A percentile compares a stretch with the other conserved stretches of the same genome.
Conservation (phyloP, 2,797 vertebrate genomes). For the Karalla daura region DNA sequence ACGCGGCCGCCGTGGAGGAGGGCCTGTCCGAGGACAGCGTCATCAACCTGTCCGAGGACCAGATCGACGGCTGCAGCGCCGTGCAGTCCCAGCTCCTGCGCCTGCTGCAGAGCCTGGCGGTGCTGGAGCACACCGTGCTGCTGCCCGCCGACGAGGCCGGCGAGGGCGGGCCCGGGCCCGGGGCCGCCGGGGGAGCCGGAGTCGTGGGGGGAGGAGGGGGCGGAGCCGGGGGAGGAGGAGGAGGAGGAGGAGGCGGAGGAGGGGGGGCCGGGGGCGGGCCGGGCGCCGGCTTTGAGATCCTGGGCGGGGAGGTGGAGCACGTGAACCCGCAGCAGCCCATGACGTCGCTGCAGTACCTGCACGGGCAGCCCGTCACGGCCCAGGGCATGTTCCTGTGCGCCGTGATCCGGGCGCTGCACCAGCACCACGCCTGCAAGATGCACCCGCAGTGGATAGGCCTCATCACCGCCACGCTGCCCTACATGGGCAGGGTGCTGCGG, state of each 20-base stretch:
- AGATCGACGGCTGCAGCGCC: slow-evolving; percentile 93
- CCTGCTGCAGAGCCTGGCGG: slow-evolving; percentile 93
- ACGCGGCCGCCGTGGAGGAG: slow-evolving; percentile 90
- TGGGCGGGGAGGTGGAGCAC: slow-evolving; percentile 92
- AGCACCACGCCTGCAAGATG: slow-evolving; percentile 98
- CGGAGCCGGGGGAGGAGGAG: slow-evolving; percentile 80
- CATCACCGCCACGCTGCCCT: slow-evolving; percentile 96
- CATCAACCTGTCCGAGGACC: slow-evolving; percentile 97
- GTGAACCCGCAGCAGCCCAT: slow-evolving; percentile 96
- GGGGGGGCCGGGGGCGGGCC: slow-evolving; percentile 85
- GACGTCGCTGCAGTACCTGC: slow-evolving; percentile 96
- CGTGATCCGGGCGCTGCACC: slow-evolving; percentile 95
- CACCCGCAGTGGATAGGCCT: slow-evolving; percentile 98
- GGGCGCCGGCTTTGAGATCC: slow-evolving; percentile 90
- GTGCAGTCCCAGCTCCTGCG: slow-evolving; percentile 95
- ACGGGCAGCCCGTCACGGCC: slow-evolving; percentile 96
- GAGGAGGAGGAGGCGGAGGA: slow-evolving; percentile 66
- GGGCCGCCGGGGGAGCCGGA: slow-evolving; percentile 79
- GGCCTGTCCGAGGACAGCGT: slow-evolving; percentile 97
- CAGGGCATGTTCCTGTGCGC: slow-evolving; percentile 99
- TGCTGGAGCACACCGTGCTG: slow-evolving; percentile 94
- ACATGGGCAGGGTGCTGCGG: slow-evolving; percentile 96
- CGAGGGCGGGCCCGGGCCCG: slow-evolving; percentile 80
- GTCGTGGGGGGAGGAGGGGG: slow-evolving; percentile 86
- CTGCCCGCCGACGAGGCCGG: slow-evolving; percentile 90